Evolutionary conservation across 1,140 invertebrate genomes (phyloP), one percentile per base, ranked within the genome.

Genomic region (Papilio polyxenes): DNA sequence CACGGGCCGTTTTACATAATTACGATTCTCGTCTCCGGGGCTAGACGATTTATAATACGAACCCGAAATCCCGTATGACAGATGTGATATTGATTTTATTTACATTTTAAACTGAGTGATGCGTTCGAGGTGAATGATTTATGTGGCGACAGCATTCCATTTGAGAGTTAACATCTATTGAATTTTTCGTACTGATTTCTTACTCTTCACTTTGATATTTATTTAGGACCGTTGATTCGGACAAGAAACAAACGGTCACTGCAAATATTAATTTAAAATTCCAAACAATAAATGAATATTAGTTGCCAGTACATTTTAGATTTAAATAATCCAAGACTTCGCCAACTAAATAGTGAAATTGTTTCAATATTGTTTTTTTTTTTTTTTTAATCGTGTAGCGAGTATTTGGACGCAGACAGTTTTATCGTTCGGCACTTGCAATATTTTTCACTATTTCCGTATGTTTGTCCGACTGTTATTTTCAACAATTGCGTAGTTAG

Each of bases 401-500:
- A 15, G 11, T 69, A 31, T 72, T 59, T n/a, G 56, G n/a, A 59
- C 65, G 65, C 65, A 40, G 23, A 72, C 65, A 40, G 65, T 65
- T 65, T 76, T 76, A 80, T 81, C 44, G 37, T 78, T 37, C 20
- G 40, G 17, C 37, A 76, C n/a, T 31, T 78, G 49, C 77, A 78
- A 81, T 59, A 81, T 81, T 78, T 82, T 82, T 83, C 65, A 49
- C 82, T 78, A 80, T 83, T 59, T 78, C 74, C 80, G 75, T 82
- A 20, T 85, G 77, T 80, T 81, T 40, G 74, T 77, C 59, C 81
- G 44, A 44, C 69, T 31, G 65, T 48, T 86, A 84, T 89, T 87
- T 83, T 84, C 82, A 81, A 82, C 82, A 86, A 83, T 85, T 87
- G 84, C 85, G 85, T 84, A 82, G 82, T 85, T 82, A 82, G 59